Evolutionary conservation across 2,113 vertebrate genomes (phyloP).

Genomic region (Blennius ocellaris): DNA sequence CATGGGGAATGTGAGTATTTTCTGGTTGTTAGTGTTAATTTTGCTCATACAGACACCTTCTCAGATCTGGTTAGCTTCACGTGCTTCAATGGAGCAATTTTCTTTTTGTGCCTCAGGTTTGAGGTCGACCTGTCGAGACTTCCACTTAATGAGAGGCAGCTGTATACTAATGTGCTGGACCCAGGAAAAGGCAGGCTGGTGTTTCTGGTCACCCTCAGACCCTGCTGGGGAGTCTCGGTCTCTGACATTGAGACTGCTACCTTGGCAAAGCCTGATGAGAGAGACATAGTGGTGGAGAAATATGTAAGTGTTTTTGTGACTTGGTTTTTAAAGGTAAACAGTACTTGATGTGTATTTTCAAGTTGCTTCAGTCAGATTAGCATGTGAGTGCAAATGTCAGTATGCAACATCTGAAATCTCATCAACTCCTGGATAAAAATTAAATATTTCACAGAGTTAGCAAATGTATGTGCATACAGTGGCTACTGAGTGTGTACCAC

Average conservation of each 20-base stretch:
- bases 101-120: slow-evolving; percentile 81
- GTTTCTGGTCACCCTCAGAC: slow-evolving; percentile 85
- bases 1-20: slow-evolving; percentile 92
- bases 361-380: not conserved
- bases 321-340: not conserved
- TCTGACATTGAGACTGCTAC: slow-evolving; percentile 88
- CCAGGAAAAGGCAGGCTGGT: slow-evolving; percentile 86
- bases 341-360: not conserved
- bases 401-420: too few species aligned
- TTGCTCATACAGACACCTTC: slow-evolving; percentile 26
- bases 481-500: too few species aligned
- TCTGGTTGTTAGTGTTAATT: slow-evolving; percentile 39
- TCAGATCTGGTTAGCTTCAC: slow-evolving; percentile 20
- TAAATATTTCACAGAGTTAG: too few species aligned
- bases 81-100: slow-evolving; percentile 40
- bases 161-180: slow-evolving; percentile 82
- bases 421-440: too few species aligned
- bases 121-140: slow-evolving; percentile 88
- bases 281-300: slow-evolving; percentile 80
- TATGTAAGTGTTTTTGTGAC: slow-evolving; percentile 84
- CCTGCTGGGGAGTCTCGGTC: slow-evolving; percentile 89
- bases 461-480: too few species aligned
- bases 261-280: slow-evolving; percentile 85
- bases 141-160: slow-evolving; percentile 84
- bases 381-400: not conserved